Base-by-base conservation (phyloP, 1,140 invertebrate species). In the Drosophila tani region DNA sequence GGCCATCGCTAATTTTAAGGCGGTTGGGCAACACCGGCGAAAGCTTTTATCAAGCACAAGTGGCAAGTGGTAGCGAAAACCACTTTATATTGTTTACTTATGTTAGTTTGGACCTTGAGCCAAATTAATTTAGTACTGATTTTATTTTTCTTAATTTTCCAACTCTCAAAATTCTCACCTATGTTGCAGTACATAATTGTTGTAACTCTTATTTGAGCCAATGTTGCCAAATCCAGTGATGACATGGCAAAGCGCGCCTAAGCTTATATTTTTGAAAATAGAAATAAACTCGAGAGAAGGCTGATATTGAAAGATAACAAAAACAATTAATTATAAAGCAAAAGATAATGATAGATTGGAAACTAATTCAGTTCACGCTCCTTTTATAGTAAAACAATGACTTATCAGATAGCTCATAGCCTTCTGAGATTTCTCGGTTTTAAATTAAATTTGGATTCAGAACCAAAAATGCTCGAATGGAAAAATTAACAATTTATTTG, bases 401-500 rank as follows among this genome's bases (percentile, higher is more conserved):
- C 32, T 2, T 32, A 3, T 32, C 32, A 11, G 32, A 11, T 32
- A 32, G 2, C 8, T 9, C 2, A 11, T 32, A 32, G 32, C 32
- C 1, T 9, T 32, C 32, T 32, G 8, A 32, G 32, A 9, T 32
- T 9, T 11, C 11, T 9, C 3, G 9, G 9, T 32, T 32, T 32
- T 32, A 2, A 9, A 32, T 32, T 32, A 9, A 32, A 32, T 32
- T 32, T 32, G 1, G 1, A 32, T n/a, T n/a, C n/a, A n/a, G n/a
- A n/a, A n/a, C n/a, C n/a, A 43, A 2, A 50, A 81, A 69, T 59
- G 56, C 70, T 60, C 53, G 58, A 70, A 79, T 71, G 53, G 45
- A 79, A 75, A 79, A 75, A 65, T 82, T 32, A 75, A 79, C 70
- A 80, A 82, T 82, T 76, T 83, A 77, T 62, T 59, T n/a, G n/a